phyloP scores from a whole-genome alignment of 2,797 vertebrate genomes.

The Poeciliopsis gracilis region DNA sequence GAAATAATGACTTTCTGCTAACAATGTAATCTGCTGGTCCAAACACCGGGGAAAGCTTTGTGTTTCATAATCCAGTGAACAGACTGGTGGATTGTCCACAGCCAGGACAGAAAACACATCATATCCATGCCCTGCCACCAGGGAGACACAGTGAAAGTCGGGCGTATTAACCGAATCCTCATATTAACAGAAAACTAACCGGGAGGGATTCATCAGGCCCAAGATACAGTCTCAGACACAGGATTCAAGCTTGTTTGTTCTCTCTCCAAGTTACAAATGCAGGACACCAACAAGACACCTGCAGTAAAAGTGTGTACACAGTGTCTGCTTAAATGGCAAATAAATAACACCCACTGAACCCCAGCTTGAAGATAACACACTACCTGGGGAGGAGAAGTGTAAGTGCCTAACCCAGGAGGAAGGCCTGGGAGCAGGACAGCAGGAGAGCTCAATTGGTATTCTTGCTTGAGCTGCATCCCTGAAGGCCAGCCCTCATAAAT shows the following conservation, averaged over 20 bases:
- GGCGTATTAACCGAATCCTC: conserved; percentile 59
- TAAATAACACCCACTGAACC: conserved; percentile 57
- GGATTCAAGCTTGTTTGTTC: conserved; percentile 31
- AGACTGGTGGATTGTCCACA: conserved; percentile 69
- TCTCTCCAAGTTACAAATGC: conserved; percentile 47
- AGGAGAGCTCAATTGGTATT: conserved; percentile 74
- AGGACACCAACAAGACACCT: conserved; percentile 30
- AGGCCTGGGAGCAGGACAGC: conserved; percentile 48
- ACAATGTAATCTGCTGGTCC: conserved; percentile 71
- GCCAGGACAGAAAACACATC: conserved; percentile 61
- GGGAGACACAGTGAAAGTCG: conserved; percentile 44
- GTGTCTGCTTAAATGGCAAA: conserved; percentile 50
- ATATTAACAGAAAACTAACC: conserved; percentile 54
- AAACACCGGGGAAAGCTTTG: conserved; percentile 60
- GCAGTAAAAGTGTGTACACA: conserved; percentile 27
- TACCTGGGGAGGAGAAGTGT: conserved; percentile 42
- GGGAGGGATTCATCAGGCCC: conserved; percentile 20
- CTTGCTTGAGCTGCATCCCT: conserved; percentile 73
- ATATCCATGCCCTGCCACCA: conserved; percentile 51
- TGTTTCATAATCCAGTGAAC: conserved; percentile 67
- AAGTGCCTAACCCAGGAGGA: conserved; percentile 52
- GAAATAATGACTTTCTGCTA: conserved; percentile 73
- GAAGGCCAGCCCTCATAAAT: conserved; percentile 77
- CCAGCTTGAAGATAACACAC: conserved; percentile 60
- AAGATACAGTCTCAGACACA: conserved; percentile 42